Evolutionary conservation across 2,797 vertebrate genomes (phyloP).

Genomic region (Psittacula derbiana): DNA sequence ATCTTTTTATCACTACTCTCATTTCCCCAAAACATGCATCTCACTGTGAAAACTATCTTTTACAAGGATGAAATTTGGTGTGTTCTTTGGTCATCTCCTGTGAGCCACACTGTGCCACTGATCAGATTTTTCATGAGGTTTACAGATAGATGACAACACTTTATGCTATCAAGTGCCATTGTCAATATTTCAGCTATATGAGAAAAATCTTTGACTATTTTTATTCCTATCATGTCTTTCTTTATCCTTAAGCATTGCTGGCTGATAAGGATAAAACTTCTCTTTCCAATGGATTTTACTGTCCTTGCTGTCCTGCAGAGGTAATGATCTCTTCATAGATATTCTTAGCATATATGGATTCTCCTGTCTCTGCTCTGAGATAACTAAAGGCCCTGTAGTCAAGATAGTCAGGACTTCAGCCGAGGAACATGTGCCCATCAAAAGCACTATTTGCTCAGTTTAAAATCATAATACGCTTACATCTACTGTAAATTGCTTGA

Average conservation of each 20-base stretch:
- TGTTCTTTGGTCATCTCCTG: background rate
- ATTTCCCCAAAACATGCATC: background rate
- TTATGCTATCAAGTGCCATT: background rate
- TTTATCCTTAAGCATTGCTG: background rate
- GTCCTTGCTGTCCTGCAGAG: background rate
- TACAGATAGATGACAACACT: background rate
- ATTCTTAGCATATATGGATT: background rate
- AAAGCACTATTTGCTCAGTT: background rate
- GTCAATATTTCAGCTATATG: background rate
- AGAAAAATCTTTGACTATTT: background rate
- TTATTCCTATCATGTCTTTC: background rate
- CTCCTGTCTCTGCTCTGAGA: background rate
- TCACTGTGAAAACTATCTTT: background rate
- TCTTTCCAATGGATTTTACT: background rate
- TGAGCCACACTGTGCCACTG: rapidly evolving
- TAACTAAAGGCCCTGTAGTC: background rate
- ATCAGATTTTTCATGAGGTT: background rate
- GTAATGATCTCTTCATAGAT: background rate
- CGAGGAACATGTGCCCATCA: background rate
- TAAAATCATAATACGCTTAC: background rate
- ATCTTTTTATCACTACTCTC: background rate
- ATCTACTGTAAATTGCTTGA: background rate
- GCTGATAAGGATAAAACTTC: background rate
- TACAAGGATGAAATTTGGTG: background rate
- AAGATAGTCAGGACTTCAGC: background rate